Base-by-base conservation (phyloP, 2,113 vertebrate species). In the Benitochromis conjunctus region DNA sequence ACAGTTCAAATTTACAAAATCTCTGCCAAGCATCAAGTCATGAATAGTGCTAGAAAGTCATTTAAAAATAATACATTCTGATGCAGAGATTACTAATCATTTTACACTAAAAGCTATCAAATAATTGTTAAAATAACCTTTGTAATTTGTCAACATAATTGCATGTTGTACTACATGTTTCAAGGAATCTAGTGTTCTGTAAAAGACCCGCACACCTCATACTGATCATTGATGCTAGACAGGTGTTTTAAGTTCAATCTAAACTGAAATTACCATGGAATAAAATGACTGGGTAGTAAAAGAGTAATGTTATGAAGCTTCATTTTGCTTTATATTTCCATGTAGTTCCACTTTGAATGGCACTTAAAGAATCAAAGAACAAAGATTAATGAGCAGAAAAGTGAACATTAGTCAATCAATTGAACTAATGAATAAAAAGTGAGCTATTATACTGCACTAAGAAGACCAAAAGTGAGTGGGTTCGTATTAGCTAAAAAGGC, bases 1-100 rank as follows among this genome's bases (percentile, higher is more conserved):
- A 82, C 80, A 84, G 71, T 88, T 86, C 10, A 76, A 81, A 85
- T 89, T 79, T 41, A 86, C n/a, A 3, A 58, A 86, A 71, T 80
- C 18, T 80, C 53, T 60, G 81, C 24, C 9, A n/a, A 18, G 76
- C 71, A 77, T 86, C 71, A 36, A 11, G 60, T 46, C 78, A 66
- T 51, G 58, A 55, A 36, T 16, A 41, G 80, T 14, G 13, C 51
- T 56, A 58, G 16, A 43, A 36, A 16, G 48, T 29, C 9, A 71
- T 71, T 46, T 14, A 16, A 0, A 10, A 54, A 11, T 29, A 34
- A 56, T 11, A 4, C 1, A 76, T 13, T 41, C 5, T 83, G 34
- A 10, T 19, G 7, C 5, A 13, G 21, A 77, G 31, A 66, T 60
- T 3, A 34, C 9, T 29, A 9, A 69, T 48, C n/a, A 46, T 9